Evolutionary conservation across 2,888 invertebrate species (phyloP).

Genomic region (Thymelicus acteon): DNA sequence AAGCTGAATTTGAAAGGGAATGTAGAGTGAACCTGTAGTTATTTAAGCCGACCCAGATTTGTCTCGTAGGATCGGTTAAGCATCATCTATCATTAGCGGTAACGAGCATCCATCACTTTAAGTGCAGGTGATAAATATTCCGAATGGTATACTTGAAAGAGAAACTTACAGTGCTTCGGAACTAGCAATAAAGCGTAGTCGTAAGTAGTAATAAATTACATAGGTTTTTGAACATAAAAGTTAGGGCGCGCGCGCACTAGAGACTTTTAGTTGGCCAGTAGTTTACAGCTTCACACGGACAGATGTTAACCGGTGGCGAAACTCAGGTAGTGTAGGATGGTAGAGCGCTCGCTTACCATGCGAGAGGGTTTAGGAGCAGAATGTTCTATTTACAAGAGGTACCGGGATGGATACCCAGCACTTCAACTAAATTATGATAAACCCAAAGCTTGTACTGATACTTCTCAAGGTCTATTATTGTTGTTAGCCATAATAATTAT

Average conservation of each 20-base stretch:
- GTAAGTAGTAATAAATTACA: too few species aligned
- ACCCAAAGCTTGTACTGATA: too few species aligned
- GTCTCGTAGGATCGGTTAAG: conserved; percentile 48
- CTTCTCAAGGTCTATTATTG: too few species aligned
- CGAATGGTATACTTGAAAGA: conserved; percentile 60
- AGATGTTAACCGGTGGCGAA: too few species aligned
- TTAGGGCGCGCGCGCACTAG: too few species aligned
- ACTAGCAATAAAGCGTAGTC: conserved; percentile 36
- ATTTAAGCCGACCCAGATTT: conserved; percentile 49
- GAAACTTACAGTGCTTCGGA: conserved; percentile 46
- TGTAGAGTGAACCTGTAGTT: conserved; percentile 34
- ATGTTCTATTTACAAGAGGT: too few species aligned
- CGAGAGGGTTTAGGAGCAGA: conserved; percentile 62
- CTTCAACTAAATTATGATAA: too few species aligned
- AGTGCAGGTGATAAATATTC: conserved; percentile 60
- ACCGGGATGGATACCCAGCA: too few species aligned
- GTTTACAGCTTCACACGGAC: too few species aligned
- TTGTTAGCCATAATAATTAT: too few species aligned
- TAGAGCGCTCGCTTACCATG: conserved; percentile 85
- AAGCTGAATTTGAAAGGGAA: conserved; percentile 18
- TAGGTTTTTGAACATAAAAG: too few species aligned
- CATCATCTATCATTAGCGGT: conserved; percentile 63
- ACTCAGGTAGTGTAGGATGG: conserved; percentile 69
- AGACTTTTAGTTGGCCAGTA: too few species aligned
- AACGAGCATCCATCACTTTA: conserved; percentile 66